Evolutionary conservation across 1,140 invertebrate genomes (phyloP).

Genomic region (Drosophila novamexicana): DNA sequence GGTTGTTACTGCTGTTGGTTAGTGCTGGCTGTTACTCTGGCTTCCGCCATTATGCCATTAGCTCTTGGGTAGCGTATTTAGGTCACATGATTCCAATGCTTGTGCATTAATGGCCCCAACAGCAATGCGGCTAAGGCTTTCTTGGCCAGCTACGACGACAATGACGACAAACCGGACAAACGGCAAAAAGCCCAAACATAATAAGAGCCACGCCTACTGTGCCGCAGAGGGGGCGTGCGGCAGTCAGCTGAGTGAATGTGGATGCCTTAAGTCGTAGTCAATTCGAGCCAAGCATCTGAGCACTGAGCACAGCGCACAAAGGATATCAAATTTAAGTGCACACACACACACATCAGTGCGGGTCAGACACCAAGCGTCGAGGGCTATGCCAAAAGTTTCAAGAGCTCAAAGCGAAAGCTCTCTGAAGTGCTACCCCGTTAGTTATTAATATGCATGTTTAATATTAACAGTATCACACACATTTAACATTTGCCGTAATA

Average conservation of each 20-base stretch:
- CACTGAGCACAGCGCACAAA: constrained; percentile 59
- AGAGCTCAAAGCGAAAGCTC: not conserved
- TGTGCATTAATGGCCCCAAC: constrained; percentile 71
- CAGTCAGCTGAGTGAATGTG: constrained; percentile 27
- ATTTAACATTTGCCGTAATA: too few species aligned
- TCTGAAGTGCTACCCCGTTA: not conserved
- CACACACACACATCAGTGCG: constrained; percentile 34
- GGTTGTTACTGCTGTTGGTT: constrained; percentile 23
- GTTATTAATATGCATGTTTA: too few species aligned
- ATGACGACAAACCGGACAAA: constrained; percentile 61
- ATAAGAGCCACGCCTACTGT: constrained; percentile 53
- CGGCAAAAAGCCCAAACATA: constrained; percentile 60
- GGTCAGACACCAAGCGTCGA: constrained; percentile 8
- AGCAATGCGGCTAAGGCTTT: constrained; percentile 55
- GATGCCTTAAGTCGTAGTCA: constrained; percentile 61
- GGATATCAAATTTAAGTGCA: constrained; percentile 81
- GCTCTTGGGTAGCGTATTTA: constrained; percentile 69
- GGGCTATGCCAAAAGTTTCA: constrained; percentile 10
- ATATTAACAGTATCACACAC: too few species aligned
- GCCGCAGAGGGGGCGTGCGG: not conserved
- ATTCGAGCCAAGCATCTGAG: constrained; percentile 38
- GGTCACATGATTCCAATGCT: constrained; percentile 65
- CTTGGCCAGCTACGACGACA: constrained; percentile 12
- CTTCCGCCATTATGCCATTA: constrained; percentile 77
- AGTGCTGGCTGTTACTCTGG: constrained; percentile 48